Base-by-base conservation (phyloP, 2,797 vertebrate species). In the Tenualosa thibaudeaui region DNA sequence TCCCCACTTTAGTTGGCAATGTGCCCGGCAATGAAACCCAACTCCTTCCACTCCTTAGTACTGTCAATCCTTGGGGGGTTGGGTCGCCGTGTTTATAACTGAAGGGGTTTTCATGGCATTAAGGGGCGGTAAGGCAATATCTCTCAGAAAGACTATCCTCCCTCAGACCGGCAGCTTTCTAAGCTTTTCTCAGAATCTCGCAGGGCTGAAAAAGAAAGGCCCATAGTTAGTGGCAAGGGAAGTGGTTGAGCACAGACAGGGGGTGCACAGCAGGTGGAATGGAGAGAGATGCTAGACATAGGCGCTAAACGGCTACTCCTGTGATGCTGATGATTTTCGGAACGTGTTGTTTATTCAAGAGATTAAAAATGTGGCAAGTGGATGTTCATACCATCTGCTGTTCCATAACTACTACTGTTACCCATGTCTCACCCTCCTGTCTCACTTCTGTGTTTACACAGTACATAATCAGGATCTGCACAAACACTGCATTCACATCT, bases 111-210 rank as follows among this genome's bases (percentile, higher is more conserved):
- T 93, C 89, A 91, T 87, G 91, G 92, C 88, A 89, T 93, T 92
- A 93, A 90, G 89, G 89, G 86, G 85, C 87, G 84, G 92, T 93
- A 94, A 95, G 88, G 91, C 85, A 91, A 93, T 93, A 92, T 85
- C 86, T 83, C 84, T 89, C 84, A 82, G 83, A 92, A 85, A 86
- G 87, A 71, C 83, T 81, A 56, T 85, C 78, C 68, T 84, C 81
- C 24, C 68, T 8, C 89, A 68, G 85, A 91, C 87, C 83, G 83
- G 65, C 49, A 13, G 84, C 87, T 85, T 86, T 89, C 87, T 88
- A 84, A 87, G 89, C 88, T 91, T 83, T 91, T 91, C 81, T 88
- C 71, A 88, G 87, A 89, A 85, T 85, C 87, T 83, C 81, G 62
- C 60, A 81, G 82, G 83, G 60, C 71, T 88, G 81, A 75, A 54